phyloP scores from a whole-genome alignment of 2,113 vertebrate species.

The Pogona vitticeps region DNA sequence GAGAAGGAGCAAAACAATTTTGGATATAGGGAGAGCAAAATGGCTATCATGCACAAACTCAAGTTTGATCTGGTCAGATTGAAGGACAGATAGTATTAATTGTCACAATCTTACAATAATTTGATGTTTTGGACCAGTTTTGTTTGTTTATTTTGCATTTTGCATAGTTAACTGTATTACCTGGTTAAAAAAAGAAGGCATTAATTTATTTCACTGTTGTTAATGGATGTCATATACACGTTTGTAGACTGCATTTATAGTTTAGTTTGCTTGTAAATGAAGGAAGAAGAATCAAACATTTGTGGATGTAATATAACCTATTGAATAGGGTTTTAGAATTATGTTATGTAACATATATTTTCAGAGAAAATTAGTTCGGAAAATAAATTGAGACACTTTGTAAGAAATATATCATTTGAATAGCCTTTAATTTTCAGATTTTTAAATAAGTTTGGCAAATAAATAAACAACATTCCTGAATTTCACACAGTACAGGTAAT shows the following conservation, averaged over 20 bases:
- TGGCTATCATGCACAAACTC: neutral
- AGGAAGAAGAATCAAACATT: neutral
- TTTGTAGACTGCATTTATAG: neutral
- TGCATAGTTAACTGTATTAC: neutral
- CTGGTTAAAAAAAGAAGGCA: neutral
- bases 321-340: neutral
- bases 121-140: neutral
- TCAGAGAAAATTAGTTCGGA: neutral
- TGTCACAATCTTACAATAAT: neutral
- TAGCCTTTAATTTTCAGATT: conserved; percentile 70
- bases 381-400: conserved; percentile 16
- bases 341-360: neutral
- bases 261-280: neutral
- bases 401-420: conserved; percentile 53
- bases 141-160: neutral
- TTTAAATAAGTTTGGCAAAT: conserved; percentile 74
- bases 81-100: neutral
- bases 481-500: conserved; percentile 74
- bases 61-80: neutral
- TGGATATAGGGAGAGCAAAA: neutral
- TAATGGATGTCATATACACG: neutral
- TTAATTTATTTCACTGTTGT: neutral
- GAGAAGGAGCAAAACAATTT: neutral
- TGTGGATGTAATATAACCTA: neutral
- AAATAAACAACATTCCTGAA: conserved; percentile 61